phyloP scores from a whole-genome alignment of 2,113 vertebrate genomes.

The Spilogale gracilis region DNA sequence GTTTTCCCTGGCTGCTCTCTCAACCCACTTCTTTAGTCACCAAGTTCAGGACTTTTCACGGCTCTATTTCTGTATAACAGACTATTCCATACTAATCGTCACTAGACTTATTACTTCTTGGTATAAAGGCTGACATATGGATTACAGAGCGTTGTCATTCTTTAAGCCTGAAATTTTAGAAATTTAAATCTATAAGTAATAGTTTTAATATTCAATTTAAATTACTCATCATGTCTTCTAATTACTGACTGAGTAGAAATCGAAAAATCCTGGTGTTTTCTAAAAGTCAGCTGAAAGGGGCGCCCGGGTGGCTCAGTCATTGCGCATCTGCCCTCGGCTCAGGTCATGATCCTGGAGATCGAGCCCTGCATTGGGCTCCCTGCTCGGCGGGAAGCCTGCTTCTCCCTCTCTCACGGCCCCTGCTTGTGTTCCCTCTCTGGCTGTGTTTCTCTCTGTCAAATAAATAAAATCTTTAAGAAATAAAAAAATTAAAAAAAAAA shows the following conservation, averaged over 20 bases:
- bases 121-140: background rate
- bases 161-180: conserved; percentile 21
- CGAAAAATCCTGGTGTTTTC: conserved; percentile 14
- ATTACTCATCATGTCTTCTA: background rate
- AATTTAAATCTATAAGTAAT: background rate
- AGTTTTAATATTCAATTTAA: conserved; percentile 32
- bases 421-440: too few relatives aligned
- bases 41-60: background rate
- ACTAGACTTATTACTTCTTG: background rate
- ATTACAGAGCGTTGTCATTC: background rate
- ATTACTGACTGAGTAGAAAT: conserved; percentile 19
- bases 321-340: too few relatives aligned
- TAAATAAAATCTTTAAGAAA: too few relatives aligned
- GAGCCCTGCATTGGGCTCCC: too few relatives aligned
- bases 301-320: too few relatives aligned
- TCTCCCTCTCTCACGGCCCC: too few relatives aligned
- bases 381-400: too few relatives aligned
- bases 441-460: too few relatives aligned
- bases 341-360: too few relatives aligned
- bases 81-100: background rate
- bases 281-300: background rate
- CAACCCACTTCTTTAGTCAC: background rate
- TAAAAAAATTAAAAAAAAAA: background rate
- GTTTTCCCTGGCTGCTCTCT: background rate
- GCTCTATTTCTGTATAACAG: background rate